phyloP scores from a whole-genome alignment of 1,140 invertebrate genomes.

The Apocrypta bakeri region DNA sequence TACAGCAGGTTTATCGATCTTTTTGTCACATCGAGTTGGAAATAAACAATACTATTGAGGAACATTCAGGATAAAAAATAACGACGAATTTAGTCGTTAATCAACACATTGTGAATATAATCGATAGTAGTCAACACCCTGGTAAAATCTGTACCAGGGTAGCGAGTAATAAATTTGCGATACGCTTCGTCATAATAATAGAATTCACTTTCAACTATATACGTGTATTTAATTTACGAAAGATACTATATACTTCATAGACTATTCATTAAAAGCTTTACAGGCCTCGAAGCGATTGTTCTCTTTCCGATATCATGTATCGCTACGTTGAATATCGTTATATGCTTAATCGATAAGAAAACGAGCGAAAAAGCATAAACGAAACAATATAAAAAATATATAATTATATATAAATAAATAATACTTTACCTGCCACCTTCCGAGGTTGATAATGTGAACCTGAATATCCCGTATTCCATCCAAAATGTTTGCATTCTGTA shows the following conservation, averaged over 20 bases:
- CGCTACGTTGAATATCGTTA: neutral
- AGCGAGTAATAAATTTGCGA: too few relatives aligned
- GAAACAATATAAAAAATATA: neutral
- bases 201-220: too few relatives aligned
- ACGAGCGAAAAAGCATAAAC: neutral
- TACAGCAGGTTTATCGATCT: too few relatives aligned
- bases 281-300: neutral
- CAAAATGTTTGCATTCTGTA: slow-evolving; percentile 66
- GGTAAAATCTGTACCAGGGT: too few relatives aligned
- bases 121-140: too few relatives aligned
- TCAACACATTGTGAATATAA: too few relatives aligned
- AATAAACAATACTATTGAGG: too few relatives aligned
- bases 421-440: slow-evolving; percentile 67
- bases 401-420: neutral
- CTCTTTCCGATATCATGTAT: neutral
- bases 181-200: too few relatives aligned
- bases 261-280: too few relatives aligned
- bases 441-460: slow-evolving; percentile 65
- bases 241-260: neutral
- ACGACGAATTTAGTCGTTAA: too few relatives aligned
- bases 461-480: slow-evolving; percentile 65
- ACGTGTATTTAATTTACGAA: neutral
- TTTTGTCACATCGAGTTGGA: too few relatives aligned
- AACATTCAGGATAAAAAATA: too few relatives aligned
- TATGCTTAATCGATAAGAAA: neutral